phyloP scores from a whole-genome alignment of 2,113 vertebrate genomes.

The Todiramphus saurophagus region DNA sequence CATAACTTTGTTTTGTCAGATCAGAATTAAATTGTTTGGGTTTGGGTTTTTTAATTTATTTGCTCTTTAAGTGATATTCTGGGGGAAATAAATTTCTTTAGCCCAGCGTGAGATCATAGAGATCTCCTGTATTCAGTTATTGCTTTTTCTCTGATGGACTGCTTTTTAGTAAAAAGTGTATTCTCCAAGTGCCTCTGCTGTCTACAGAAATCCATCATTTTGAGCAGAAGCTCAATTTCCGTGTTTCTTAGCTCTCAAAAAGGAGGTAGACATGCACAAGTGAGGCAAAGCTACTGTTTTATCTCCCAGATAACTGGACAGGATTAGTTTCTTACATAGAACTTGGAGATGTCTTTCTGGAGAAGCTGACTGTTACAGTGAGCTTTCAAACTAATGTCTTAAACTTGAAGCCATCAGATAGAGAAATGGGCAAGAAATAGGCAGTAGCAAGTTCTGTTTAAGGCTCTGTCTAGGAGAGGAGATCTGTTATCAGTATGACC shows the following conservation, averaged over 20 bases:
- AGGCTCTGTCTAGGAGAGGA: not conserved
- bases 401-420: not conserved
- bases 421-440: not conserved
- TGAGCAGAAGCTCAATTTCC: not conserved
- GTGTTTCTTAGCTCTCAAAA: not conserved
- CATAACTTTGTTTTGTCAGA: not conserved
- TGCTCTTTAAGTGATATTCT: not conserved
- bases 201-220: not conserved
- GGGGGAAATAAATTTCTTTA: not conserved
- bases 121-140: not conserved
- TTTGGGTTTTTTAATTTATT: not conserved
- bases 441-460: not conserved
- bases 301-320: not conserved
- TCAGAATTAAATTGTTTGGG: not conserved
- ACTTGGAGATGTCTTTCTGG: not conserved
- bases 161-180: not conserved
- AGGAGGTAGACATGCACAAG: not conserved
- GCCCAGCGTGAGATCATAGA: not conserved
- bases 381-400: not conserved
- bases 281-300: not conserved
- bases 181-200: not conserved
- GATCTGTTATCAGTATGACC: not conserved
- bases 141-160: not conserved
- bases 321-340: not conserved
- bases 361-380: not conserved